Percentiles rank a stretch among this genome's conserved stretches.
Evolutionary conservation across 2,797 vertebrate species (phyloP).

Genomic region (Bryconaethiops microstoma): DNA sequence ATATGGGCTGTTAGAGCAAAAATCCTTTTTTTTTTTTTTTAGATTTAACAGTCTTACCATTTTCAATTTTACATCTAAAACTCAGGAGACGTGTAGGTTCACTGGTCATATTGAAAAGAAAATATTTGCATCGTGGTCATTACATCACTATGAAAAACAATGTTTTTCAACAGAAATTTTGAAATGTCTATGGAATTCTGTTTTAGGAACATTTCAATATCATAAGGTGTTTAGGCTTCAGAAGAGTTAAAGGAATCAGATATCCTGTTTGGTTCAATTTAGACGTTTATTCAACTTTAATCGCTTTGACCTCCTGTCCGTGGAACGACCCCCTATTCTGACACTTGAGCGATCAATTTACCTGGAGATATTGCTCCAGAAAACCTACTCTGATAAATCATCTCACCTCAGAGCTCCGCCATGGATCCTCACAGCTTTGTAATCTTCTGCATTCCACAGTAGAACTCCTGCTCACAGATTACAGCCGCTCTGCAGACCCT

Average conservation of each 20-base stretch:
- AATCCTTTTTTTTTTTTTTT: too few relatives aligned
- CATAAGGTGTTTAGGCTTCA: too few relatives aligned
- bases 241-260: background rate
- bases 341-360: constrained; percentile 14
- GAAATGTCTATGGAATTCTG: too few relatives aligned
- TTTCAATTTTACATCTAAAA: too few relatives aligned
- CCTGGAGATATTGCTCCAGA: constrained; percentile 23
- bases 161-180: too few relatives aligned
- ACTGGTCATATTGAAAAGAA: too few relatives aligned
- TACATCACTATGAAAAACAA: too few relatives aligned
- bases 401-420: constrained; percentile 36
- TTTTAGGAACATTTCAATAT: too few relatives aligned
- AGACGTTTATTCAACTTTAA: constrained; percentile 26
- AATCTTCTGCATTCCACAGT: constrained; percentile 53
- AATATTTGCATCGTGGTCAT: too few relatives aligned
- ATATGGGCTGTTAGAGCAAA: too few relatives aligned
- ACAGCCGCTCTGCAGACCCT: constrained; percentile 51
- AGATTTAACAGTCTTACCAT: too few relatives aligned
- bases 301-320: constrained; percentile 2
- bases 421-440: constrained; percentile 40
- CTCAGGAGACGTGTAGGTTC: too few relatives aligned
- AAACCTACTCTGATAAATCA: constrained; percentile 36
- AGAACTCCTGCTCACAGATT: constrained; percentile 45
- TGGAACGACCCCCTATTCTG: constrained; percentile 27
- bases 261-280: constrained; percentile 19